Evolutionary conservation across 2,113 vertebrate genomes (phyloP).

Genomic region (Cyanistes caeruleus): DNA sequence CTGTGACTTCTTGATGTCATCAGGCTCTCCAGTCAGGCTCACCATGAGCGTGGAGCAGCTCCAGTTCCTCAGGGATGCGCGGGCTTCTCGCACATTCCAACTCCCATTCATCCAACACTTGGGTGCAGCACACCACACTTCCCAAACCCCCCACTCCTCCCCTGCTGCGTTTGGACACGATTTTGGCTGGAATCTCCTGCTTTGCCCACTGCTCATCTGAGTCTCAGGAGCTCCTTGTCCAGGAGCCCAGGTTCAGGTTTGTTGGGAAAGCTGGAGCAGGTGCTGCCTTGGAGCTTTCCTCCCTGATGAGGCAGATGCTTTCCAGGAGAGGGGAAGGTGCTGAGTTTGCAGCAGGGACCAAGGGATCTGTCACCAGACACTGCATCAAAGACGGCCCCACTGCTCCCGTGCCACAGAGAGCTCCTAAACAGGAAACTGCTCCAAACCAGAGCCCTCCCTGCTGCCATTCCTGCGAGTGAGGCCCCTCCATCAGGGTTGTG

Average conservation of each 20-base stretch:
- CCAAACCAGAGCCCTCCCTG: neutral
- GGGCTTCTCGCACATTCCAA: accelerated
- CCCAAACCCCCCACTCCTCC: neutral
- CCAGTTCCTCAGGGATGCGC: accelerated
- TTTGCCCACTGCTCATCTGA: neutral
- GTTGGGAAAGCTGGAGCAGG: neutral
- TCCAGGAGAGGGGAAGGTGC: neutral
- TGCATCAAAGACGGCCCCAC: neutral
- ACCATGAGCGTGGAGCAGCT: accelerated
- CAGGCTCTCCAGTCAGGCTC: neutral
- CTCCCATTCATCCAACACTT: neutral
- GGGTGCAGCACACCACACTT: neutral
- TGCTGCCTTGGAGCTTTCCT: neutral
- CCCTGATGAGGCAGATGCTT: neutral
- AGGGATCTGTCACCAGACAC: neutral
- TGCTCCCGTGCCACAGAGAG: neutral
- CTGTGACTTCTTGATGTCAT: neutral
- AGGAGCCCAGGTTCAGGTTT: neutral
- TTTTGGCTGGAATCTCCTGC: neutral
- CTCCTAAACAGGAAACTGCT: constrained; percentile 17
- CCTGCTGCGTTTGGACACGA: neutral
- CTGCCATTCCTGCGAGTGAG: neutral
- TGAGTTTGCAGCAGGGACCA: neutral
- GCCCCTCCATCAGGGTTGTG: neutral
- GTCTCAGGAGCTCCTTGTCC: neutral